Evolutionary conservation across 1,140 invertebrate species (phyloP).

Genomic region (Sinella curviseta): DNA sequence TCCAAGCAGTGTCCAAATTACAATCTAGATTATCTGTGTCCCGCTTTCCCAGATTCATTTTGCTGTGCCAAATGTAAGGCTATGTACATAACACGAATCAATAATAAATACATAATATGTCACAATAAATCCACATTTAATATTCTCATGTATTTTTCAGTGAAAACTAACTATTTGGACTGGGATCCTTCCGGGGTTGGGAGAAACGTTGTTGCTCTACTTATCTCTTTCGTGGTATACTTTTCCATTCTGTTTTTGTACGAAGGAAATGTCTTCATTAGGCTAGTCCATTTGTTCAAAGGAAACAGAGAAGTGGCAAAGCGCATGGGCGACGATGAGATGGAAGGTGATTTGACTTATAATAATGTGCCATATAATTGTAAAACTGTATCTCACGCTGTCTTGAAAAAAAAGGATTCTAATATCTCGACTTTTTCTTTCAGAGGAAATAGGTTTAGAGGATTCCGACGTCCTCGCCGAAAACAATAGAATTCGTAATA

Average conservation of each 20-base stretch:
- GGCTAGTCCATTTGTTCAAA: slow-evolving; percentile 24
- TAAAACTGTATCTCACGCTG: no score
- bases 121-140: no score
- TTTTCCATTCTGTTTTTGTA: slow-evolving; percentile 58
- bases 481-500: slow-evolving; percentile 54
- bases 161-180: slow-evolving; percentile 56
- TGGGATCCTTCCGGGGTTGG: slow-evolving; percentile 62
- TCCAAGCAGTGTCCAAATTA: slow-evolving; percentile 36
- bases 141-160: no score
- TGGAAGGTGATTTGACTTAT: slow-evolving; percentile 18
- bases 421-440: no score
- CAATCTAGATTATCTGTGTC: slow-evolving; percentile 30
- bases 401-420: no score
- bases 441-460: slow-evolving; percentile 49
- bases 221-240: slow-evolving; percentile 57
- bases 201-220: slow-evolving; percentile 59
- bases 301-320: slow-evolving; percentile 10
- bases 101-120: no score
- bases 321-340: not conserved
- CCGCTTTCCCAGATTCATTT: slow-evolving; percentile 30
- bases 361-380: no score
- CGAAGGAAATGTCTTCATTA: slow-evolving; percentile 57
- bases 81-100: not conserved
- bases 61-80: slow-evolving; percentile 44
- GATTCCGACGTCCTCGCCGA: slow-evolving; percentile 61